Evolutionary conservation across 2,888 invertebrate species (phyloP), one percentile per base, ranked within the genome.

Genomic region (Apotomis betuletana): DNA sequence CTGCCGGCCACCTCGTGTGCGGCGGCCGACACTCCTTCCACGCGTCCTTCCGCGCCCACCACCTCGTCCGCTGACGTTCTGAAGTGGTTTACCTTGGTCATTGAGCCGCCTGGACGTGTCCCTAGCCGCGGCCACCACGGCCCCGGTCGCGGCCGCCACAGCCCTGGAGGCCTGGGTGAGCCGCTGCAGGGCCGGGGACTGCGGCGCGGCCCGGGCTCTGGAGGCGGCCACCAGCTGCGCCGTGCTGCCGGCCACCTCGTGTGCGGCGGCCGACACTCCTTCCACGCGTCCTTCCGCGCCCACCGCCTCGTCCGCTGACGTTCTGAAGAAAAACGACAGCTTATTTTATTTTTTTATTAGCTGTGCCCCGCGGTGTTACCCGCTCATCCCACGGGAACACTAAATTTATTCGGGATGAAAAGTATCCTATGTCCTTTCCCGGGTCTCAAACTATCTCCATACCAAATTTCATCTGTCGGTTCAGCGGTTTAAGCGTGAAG

Each of bases 181-280:
- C 54, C 96, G 95, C n/a, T 95, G 89, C 75, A 99, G 94, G 83
- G 97, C 96, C 77, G 93, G 91, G 81, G 98, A 97, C 74, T 96
- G 95, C 77, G 97, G 95, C 80, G 97, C 96, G 0, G 99, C 99
- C 90, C 99, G 98, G 6, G 99, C 99, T 70, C 97, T 95, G 77
- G 98, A 98, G 12, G 99, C 98, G 0, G 99, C 98, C 67, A 99
- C 99, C 73, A 99, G 94, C 90, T 99, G 99, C 62, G 99, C 99
- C 60, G 64, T 69, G 63, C 64, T 64, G 44, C 65, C 69, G 3
- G 98, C 97, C 74, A 99, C 98, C 88, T 98, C 98, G 91, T 99
- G 99, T 36, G 99, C 98, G 6, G 99, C 99, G 0, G 98, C 99
- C 74, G 99, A 97, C 74, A 99, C 95, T 84, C 98, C 97, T 84